Evolutionary conservation across 2,888 invertebrate species (phyloP).

Genomic region (Scrobipalpa costella): DNA sequence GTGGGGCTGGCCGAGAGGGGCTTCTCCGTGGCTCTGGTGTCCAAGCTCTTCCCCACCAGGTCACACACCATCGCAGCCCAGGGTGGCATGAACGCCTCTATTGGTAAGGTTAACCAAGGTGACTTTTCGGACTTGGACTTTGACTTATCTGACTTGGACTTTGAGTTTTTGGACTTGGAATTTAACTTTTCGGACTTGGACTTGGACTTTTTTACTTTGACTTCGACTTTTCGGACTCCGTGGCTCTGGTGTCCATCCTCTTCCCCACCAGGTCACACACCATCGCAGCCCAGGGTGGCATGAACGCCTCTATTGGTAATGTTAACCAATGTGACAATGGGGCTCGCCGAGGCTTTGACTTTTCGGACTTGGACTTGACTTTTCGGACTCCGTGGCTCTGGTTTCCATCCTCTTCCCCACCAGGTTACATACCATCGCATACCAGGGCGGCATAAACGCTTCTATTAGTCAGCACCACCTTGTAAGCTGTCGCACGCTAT

Average conservation of each 20-base stretch:
- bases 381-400: slow-evolving; percentile 96
- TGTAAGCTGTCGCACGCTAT: too few relatives aligned
- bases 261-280: slow-evolving; percentile 99
- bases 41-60: slow-evolving; percentile 97
- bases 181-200: too few relatives aligned
- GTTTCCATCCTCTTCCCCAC: slow-evolving; percentile 98
- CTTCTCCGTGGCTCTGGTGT: slow-evolving; percentile 96
- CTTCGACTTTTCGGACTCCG: too few relatives aligned
- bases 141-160: too few relatives aligned
- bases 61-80: slow-evolving; percentile 99
- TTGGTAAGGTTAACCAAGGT: slow-evolving; percentile 85
- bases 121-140: too few relatives aligned
- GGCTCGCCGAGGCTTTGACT: too few relatives aligned
- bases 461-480: slow-evolving; percentile 84
- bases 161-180: too few relatives aligned
- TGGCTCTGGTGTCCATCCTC: slow-evolving; percentile 96
- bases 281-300: slow-evolving; percentile 98
- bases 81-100: slow-evolving; percentile 98
- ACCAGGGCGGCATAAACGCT: slow-evolving; percentile 99
- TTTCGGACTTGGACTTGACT: too few relatives aligned
- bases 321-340: too few relatives aligned
- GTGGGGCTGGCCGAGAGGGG: slow-evolving; percentile 96
- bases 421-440: slow-evolving; percentile 98
- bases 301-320: slow-evolving; percentile 95
- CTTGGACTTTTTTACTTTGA: too few relatives aligned